These are phyloP conservation scores for Gallinago jamesoni DNA, from an alignment of 2,113 vertebrate genomes.

Conservation along the genomic window DNA sequence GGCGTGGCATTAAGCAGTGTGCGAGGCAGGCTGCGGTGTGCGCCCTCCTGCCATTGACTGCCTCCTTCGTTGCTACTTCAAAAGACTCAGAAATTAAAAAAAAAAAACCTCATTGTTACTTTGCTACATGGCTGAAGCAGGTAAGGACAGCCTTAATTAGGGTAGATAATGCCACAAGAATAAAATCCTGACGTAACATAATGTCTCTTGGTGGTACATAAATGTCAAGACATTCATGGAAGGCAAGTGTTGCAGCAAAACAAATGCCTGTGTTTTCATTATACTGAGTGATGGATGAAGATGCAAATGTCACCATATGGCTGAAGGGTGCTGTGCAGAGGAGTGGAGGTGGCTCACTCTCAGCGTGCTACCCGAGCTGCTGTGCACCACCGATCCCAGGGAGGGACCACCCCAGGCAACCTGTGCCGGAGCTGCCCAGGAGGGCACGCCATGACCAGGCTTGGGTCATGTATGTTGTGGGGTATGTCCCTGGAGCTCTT, in stretches of 20 bases:
- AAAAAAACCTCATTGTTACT: neutral
- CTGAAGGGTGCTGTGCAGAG: neutral
- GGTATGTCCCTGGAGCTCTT: neutral
- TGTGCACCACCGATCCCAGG: fast-evolving
- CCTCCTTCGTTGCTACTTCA: neutral
- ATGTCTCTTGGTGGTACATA: slow-evolving; percentile 15
- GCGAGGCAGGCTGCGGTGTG: fast-evolving
- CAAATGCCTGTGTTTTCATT: slow-evolving; percentile 29
- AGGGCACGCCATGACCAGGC: neutral
- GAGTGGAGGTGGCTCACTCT: neutral
- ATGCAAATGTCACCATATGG: slow-evolving; percentile 45
- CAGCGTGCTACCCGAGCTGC: fast-evolving
- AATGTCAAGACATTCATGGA: slow-evolving; percentile 57
- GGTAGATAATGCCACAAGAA: slow-evolving; percentile 42
- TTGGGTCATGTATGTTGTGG: neutral
- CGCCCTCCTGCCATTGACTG: neutral
- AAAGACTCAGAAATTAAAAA: neutral
- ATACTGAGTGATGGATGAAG: neutral
- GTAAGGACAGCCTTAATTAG: slow-evolving; percentile 33
- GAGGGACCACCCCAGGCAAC: fast-evolving
- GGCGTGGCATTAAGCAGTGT: neutral
- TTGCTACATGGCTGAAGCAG: neutral
- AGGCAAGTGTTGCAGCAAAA: slow-evolving; percentile 13
- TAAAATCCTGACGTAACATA: slow-evolving; percentile 19
- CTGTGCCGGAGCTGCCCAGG: neutral